phyloP scores from a whole-genome alignment of 2,797 vertebrate genomes.

The Benthosema pterotum region DNA sequence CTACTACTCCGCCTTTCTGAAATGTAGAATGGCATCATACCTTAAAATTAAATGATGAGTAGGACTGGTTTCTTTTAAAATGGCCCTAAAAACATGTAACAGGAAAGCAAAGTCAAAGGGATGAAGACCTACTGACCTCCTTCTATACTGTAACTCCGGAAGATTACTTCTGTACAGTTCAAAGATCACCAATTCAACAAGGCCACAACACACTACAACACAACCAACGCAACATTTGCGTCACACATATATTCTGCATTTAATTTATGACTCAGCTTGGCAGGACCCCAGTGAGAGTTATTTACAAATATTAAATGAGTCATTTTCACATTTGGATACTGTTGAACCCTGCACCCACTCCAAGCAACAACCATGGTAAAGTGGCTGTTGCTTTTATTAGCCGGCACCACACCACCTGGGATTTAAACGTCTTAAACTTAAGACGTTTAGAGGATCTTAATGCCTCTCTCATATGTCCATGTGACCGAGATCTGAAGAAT shows the following conservation, averaged over 20 bases:
- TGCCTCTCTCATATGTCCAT: constrained; percentile 60
- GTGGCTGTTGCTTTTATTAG: constrained; percentile 69
- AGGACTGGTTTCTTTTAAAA: too few relatives aligned
- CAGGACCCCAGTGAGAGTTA: background rate
- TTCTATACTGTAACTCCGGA: background rate
- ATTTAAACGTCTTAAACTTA: constrained; percentile 75
- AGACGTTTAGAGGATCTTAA: constrained; percentile 75
- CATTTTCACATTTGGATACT: background rate
- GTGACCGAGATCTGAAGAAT: constrained; percentile 49
- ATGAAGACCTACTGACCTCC: constrained; percentile 47
- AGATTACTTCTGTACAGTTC: constrained; percentile 3
- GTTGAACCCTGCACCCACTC: constrained; percentile 11
- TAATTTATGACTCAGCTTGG: background rate
- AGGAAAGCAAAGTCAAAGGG: too few relatives aligned
- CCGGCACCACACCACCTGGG: constrained; percentile 68
- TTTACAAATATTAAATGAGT: background rate
- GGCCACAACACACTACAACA: constrained; percentile 2
- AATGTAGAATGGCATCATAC: too few relatives aligned
- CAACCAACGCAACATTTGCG: background rate
- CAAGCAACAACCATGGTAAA: constrained; percentile 26
- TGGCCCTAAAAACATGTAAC: too few relatives aligned
- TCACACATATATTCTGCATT: background rate
- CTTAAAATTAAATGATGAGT: too few relatives aligned
- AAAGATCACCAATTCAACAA: constrained; percentile 18
- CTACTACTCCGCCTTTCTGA: too few relatives aligned